Conservation (phyloP, 2,888 invertebrate genomes). For the Laspeyria flexula region DNA sequence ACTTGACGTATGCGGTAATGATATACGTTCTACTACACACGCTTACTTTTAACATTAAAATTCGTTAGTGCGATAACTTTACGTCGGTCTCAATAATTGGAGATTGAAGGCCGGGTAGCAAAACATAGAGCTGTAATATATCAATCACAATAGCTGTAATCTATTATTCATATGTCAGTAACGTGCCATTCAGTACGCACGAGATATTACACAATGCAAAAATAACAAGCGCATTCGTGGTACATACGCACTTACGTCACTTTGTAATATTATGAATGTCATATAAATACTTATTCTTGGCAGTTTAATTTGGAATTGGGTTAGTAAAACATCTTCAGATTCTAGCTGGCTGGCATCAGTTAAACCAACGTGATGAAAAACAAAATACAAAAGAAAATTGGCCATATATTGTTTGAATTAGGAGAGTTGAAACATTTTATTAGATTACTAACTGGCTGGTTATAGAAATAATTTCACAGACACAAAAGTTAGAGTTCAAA, state of each 20-base stretch:
- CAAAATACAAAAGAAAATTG: neutral
- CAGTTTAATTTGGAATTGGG: slow-evolving; percentile 30
- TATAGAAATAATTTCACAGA: too few species aligned
- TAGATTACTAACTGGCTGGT: too few species aligned
- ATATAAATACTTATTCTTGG: neutral
- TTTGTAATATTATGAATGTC: slow-evolving; percentile 14
- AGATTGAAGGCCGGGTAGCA: slow-evolving; percentile 38
- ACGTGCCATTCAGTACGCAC: slow-evolving; percentile 24
- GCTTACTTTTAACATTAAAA: slow-evolving; percentile 18
- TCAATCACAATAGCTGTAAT: slow-evolving; percentile 46
- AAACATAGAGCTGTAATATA: slow-evolving; percentile 29
- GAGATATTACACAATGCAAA: slow-evolving; percentile 54
- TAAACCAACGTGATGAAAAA: too few species aligned
- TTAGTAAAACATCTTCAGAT: neutral
- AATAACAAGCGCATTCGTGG: slow-evolving; percentile 48
- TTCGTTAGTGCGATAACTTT: slow-evolving; percentile 9
- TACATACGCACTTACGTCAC: slow-evolving; percentile 59
- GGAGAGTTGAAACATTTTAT: too few species aligned
- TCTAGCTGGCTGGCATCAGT: neutral
- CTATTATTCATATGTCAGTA: slow-evolving; percentile 41
- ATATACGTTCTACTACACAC: slow-evolving; percentile 26
- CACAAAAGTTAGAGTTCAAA: too few species aligned
- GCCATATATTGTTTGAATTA: too few species aligned
- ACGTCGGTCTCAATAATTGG: slow-evolving; percentile 31
- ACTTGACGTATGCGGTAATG: slow-evolving; percentile 46